Base-by-base conservation (phyloP, 1,140 invertebrate genomes). In the Drepana arcuata region DNA sequence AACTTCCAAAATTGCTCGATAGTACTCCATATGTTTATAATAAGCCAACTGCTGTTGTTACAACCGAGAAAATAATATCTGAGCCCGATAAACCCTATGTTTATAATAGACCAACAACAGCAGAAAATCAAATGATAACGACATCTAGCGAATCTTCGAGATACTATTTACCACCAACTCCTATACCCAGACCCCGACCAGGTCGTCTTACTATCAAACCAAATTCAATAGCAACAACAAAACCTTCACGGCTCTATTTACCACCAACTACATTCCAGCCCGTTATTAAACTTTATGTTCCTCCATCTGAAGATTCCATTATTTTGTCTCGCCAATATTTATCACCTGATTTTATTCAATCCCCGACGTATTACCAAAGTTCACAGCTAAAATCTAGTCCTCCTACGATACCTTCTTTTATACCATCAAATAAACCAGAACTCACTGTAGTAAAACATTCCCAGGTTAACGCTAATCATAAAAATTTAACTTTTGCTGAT, bases 401-500 rank as follows among this genome's bases (percentile, higher is more conserved):
- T 21, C 21, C 52, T 10, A 30, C 54, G 0, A 35, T 33, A 10
- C 36, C 36, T 27, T 14, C n/a, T n/a, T n/a, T n/a, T n/a, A n/a
- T 31, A 18, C 1, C 40, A 13, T 38, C 45, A 23, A 48, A 30
- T n/a, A n/a, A n/a, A n/a, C n/a, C 34, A 13, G 44, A 42, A 30
- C 38, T 24, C 32, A 25, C 51, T 14, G 21, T 59, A 13, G 50
- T 31, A 7, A 64, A 62, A 52, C 56, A 60, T 26, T 54, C 59
- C 9, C 15, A 31, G n/a, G 34, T 56, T 13, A 69, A 63, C 27
- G 25, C 46, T 23, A 67, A 66, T 34, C 35, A 49, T 16, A 64
- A 77, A 11, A 78, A 77, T 27, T 36, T 73, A 47, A 53, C 60
- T 16, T 82, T 82, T 44, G 32, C 66, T 31, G 69, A 82, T 40